Percentiles rank a stretch among this genome's conserved stretches.
Conservation (phyloP, 2,113 vertebrate species). For the Brachypodius melanocephalos region DNA sequence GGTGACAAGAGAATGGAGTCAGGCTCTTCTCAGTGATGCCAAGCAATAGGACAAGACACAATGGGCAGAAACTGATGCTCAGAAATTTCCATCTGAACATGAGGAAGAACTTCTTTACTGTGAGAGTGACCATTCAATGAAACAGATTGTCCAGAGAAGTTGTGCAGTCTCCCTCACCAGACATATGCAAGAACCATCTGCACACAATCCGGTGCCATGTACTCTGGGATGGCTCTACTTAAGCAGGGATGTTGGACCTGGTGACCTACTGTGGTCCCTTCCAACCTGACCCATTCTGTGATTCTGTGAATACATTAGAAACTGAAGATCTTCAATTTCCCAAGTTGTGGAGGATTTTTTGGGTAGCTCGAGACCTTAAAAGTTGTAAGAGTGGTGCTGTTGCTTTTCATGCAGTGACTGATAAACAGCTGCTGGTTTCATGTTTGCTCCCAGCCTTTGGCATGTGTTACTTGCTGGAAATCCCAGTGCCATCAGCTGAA, state of each 20-base stretch:
- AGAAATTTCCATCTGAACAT: background rate
- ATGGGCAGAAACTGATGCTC: background rate
- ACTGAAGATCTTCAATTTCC: background rate
- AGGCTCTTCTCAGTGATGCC: background rate
- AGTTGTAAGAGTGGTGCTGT: background rate
- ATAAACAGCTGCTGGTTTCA: background rate
- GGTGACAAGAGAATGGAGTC: background rate
- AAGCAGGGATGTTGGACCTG: background rate
- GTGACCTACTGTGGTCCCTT: background rate
- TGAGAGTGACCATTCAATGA: background rate
- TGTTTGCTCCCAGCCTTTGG: background rate
- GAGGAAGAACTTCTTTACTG: background rate
- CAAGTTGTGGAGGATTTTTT: fast-evolving
- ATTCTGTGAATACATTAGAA: background rate
- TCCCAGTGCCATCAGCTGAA: background rate
- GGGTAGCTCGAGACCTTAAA: fast-evolving
- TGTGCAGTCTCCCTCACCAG: background rate
- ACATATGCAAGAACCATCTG: no score
- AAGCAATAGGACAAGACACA: background rate
- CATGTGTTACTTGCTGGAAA: background rate
- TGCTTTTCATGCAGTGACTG: background rate
- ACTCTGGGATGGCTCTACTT: background rate
- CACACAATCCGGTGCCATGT: fast-evolving
- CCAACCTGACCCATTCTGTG: background rate
- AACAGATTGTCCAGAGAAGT: background rate